Evolutionary conservation across 2,888 invertebrate genomes (phyloP), one percentile per base, ranked within the genome.

Genomic region (Ophion ellenae): DNA sequence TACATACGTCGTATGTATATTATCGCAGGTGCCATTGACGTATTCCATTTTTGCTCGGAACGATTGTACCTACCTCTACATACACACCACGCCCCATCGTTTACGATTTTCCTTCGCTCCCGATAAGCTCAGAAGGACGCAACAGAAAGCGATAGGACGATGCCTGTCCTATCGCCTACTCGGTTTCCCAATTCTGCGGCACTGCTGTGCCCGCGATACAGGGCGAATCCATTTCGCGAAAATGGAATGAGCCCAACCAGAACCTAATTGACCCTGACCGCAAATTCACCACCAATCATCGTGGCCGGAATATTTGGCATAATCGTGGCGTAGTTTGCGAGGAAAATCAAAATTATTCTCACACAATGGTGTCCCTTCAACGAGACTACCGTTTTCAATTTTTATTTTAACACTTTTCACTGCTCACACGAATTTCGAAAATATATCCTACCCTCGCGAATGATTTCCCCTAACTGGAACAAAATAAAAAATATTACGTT

Each of bases 41-140:
- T 67, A 67, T 67, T 14, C 20, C 24, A n/a, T 24, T 70, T 45
- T 45, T 24, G 32, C 59, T 45, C 28, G 45, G 66, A 64, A 32
- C 20, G 59, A 66, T 32, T n/a, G 5, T 4, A 59, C 24, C 10
- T 40, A 73, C 59, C 57, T 20, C 36, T 40, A 47, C 11, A 47
- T 14, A 47, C 47, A 11, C 47, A 64, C 57, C 74, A 74, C 74
- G 45, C 80, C 80, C 57, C 32, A 32, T 74, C 40, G 71, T 74
- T 59, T 53, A 24, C 59, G 17, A 73, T 59, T 75, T 73, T 61
- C n/a, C 53, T 75, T 73, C 17, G 64, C 47, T 45, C 75, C n/a
- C 64, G 75, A 75, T 64, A 47, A 64, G 64, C 14, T 20, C 57
- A 5, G 10, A 36, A 40, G 17, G 32, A 64, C 32, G 32, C 10